A percentile compares a stretch with the other conserved stretches of the same genome.
Conservation (phyloP, 2,797 vertebrate species). For the Coccyzus lansbergi region DNA sequence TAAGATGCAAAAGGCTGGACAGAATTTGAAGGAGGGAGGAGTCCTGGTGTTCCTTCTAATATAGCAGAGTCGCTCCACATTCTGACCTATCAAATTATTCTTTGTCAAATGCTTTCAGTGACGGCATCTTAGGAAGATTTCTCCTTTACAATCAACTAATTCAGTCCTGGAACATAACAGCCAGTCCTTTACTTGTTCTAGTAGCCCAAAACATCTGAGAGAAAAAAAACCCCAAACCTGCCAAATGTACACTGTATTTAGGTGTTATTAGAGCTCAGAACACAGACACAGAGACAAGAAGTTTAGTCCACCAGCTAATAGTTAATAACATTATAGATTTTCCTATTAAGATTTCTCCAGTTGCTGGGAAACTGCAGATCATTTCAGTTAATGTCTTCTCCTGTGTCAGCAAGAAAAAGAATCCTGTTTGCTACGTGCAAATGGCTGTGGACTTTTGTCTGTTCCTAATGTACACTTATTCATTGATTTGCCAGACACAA, state of each 20-base stretch:
- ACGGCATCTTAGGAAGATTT: neutral
- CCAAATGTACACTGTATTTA: neutral
- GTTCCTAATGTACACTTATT: neutral
- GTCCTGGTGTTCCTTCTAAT: neutral
- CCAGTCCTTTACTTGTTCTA: neutral
- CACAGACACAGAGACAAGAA: neutral
- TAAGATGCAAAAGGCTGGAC: neutral
- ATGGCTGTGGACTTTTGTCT: neutral
- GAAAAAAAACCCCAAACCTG: neutral
- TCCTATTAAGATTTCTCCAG: neutral
- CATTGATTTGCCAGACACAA: neutral
- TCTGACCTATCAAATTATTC: neutral
- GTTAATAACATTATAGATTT: conserved; percentile 8
- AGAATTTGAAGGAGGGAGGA: neutral
- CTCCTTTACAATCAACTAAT: neutral
- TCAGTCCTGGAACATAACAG: neutral
- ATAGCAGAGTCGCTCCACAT: neutral
- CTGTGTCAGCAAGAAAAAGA: conserved; percentile 20
- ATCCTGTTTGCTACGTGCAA: conserved; percentile 4
- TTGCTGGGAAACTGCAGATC: conserved; percentile 24
- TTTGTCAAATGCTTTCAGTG: neutral
- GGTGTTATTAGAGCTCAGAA: neutral
- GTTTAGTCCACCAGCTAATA: neutral
- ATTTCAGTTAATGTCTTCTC: neutral
- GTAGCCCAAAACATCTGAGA: neutral